These are phyloP conservation scores for Acromyrmex charruanus DNA, from an alignment of 1,140 invertebrate genomes.

Conservation along the genomic window DNA sequence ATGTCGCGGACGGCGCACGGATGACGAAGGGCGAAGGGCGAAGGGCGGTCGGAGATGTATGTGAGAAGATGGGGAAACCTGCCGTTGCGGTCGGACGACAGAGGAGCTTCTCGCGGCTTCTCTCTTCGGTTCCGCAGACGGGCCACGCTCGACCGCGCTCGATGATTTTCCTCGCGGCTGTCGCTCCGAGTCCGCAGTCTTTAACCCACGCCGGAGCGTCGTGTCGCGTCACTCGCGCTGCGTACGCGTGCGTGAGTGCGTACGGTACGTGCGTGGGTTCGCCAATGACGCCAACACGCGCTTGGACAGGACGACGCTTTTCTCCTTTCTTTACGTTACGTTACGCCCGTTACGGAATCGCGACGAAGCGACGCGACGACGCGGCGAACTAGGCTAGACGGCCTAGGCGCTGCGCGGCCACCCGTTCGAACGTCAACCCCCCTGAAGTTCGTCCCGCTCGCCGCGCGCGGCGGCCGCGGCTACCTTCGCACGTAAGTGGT, in stretches of 20 bases:
- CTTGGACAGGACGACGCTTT: not conserved
- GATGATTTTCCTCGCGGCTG: conserved; percentile 1
- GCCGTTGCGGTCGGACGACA: not conserved
- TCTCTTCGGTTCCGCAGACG: not conserved
- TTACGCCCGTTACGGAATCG: conserved; percentile 30
- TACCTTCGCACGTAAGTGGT: not conserved
- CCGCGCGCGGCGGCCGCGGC: conserved; percentile 16
- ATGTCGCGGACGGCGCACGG: not conserved
- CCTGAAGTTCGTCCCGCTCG: conserved; percentile 18
- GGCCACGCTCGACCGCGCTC: not conserved
- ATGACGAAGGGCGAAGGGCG: conserved; percentile 7
- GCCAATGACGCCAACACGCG: not conserved
- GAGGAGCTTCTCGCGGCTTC: not conserved
- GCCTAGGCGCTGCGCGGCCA: conserved; percentile 31
- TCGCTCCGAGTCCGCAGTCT: not conserved
- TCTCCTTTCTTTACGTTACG: not conserved
- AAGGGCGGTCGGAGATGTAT: not conserved
- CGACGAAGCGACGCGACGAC: conserved; percentile 6
- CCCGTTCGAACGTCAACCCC: conserved; percentile 40
- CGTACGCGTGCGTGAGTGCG: conserved; percentile 1
- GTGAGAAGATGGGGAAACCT: not conserved
- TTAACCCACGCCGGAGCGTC: not conserved
- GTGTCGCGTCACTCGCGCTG: conserved; percentile 15
- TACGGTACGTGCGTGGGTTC: not conserved
- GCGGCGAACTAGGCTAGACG: conserved; percentile 40